Conservation (phyloP, 64 coral and sea anemone genomes). For the Astreopora myriophthalma region DNA sequence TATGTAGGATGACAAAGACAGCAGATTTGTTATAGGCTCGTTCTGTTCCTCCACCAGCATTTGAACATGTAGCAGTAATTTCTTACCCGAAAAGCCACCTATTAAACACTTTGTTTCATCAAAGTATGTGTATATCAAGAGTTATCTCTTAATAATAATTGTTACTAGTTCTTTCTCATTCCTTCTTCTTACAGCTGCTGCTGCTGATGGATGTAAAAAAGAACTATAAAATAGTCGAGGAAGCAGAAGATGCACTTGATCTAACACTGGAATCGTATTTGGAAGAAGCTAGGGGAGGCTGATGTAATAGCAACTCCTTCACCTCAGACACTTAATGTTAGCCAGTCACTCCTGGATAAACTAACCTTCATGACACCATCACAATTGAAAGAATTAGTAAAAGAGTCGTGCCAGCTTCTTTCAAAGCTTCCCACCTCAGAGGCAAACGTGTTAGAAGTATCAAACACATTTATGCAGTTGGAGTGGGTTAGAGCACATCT, state of each 20-base stretch:
- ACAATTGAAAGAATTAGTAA: background rate
- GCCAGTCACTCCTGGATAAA: background rate
- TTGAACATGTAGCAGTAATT: too few relatives aligned
- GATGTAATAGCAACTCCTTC: background rate
- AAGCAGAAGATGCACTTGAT: slow-evolving; percentile 24
- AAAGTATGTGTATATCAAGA: too few relatives aligned
- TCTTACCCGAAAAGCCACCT: too few relatives aligned
- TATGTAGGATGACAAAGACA: too few relatives aligned
- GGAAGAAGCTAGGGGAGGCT: background rate
- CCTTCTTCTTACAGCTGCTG: slow-evolving; percentile 4
- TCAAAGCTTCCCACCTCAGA: background rate
- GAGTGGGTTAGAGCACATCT: background rate
- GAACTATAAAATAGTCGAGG: background rate
- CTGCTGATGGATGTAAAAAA: background rate
- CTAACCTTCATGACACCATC: background rate
- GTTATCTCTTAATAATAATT: too few relatives aligned
- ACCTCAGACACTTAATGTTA: background rate
- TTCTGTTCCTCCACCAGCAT: too few relatives aligned
- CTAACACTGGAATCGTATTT: background rate
- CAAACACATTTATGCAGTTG: background rate
- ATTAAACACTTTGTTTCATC: too few relatives aligned
- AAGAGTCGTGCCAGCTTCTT: background rate
- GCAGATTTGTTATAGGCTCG: too few relatives aligned
- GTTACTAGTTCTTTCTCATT: too few relatives aligned
- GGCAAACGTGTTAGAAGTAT: background rate